Conservation (phyloP, 2,888 invertebrate species). For the Rhamphomyia laevipes region DNA sequence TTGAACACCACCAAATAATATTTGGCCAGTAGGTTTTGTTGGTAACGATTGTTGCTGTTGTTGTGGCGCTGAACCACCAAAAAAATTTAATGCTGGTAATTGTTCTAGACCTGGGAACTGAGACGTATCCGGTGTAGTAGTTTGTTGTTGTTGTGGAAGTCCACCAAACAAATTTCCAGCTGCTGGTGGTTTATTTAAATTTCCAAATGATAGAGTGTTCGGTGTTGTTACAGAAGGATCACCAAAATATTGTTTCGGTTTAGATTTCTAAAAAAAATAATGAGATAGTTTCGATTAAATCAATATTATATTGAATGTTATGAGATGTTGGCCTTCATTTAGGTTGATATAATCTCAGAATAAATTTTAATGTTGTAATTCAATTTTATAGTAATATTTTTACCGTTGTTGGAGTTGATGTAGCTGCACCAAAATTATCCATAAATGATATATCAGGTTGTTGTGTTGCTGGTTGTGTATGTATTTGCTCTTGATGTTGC, state of each 20-base stretch:
- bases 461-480: constrained; percentile 4
- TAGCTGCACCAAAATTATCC: constrained; percentile 22
- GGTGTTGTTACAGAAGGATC: constrained; percentile 8
- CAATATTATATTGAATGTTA: too few relatives aligned
- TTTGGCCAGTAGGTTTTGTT: neutral
- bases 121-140: neutral
- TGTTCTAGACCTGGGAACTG: neutral
- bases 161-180: too few relatives aligned
- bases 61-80: too few relatives aligned
- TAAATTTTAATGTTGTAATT: too few relatives aligned
- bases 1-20: neutral
- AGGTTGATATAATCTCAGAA: too few relatives aligned
- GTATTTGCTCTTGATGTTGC: neutral
- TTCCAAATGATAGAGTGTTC: neutral
- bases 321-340: too few relatives aligned
- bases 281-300: too few relatives aligned
- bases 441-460: constrained; percentile 21
- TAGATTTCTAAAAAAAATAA: constrained; percentile 2
- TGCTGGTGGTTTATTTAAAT: neutral
- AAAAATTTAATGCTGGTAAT: too few relatives aligned
- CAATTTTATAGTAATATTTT: constrained; percentile 8
- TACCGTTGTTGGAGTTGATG: constrained; percentile 29
- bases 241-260: constrained; percentile 12
- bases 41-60: neutral
- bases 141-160: neutral